Conservation (phyloP, 2,113 vertebrate species). For the Channa argus region DNA sequence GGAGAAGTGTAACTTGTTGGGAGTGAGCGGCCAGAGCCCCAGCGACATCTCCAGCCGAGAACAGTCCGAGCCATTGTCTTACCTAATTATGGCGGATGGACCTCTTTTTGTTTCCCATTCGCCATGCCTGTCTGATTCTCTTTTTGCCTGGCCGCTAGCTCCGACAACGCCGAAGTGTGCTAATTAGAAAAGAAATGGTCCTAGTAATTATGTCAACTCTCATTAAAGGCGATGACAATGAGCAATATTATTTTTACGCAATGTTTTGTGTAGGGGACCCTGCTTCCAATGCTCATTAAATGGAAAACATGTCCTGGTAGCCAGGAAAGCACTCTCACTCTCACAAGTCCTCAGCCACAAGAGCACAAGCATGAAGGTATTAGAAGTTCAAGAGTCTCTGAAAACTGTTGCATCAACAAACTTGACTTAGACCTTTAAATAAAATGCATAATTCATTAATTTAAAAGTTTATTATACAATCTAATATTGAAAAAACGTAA, state of each 20-base stretch:
- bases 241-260: slow-evolving; percentile 98
- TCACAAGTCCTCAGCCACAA: slow-evolving; percentile 61
- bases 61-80: slow-evolving; percentile 95
- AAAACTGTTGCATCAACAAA: slow-evolving; percentile 19
- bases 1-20: slow-evolving; percentile 90
- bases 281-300: slow-evolving; percentile 94
- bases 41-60: slow-evolving; percentile 94
- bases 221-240: slow-evolving; percentile 92
- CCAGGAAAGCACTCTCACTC: slow-evolving; percentile 57
- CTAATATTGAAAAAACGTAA: slow-evolving; percentile 53
- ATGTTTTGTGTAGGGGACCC: slow-evolving; percentile 91
- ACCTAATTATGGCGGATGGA: slow-evolving; percentile 93
- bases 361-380: slow-evolving; percentile 75
- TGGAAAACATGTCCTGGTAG: slow-evolving; percentile 74
- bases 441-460: slow-evolving; percentile 5
- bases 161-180: slow-evolving; percentile 92
- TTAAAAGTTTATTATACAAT: slow-evolving; percentile 77
- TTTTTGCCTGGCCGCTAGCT: slow-evolving; percentile 88
- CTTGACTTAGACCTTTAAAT: slow-evolving; percentile 1
- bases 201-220: slow-evolving; percentile 97
- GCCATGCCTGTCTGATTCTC: slow-evolving; percentile 95
- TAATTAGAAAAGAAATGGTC: slow-evolving; percentile 99
- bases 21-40: slow-evolving; percentile 88
- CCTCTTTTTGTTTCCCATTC: slow-evolving; percentile 94
- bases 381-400: slow-evolving; percentile 56